phyloP scores from a whole-genome alignment of 2,797 vertebrate species.

The Kryptolebias ocellatus region DNA sequence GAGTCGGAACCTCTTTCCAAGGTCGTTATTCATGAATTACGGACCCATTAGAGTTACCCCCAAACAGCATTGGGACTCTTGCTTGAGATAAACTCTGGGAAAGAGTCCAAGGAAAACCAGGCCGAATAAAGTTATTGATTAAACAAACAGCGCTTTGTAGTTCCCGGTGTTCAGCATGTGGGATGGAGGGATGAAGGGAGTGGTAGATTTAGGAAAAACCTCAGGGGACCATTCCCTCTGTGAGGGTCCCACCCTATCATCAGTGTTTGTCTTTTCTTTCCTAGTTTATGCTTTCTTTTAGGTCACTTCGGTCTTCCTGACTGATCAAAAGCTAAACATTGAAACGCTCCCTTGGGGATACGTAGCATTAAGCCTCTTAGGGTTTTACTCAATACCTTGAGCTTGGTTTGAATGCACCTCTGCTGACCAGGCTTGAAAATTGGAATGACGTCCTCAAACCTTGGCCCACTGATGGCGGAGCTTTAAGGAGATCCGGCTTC shows the following conservation, averaged over 20 bases:
- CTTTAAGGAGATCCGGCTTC: constrained; percentile 4
- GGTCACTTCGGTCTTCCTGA: constrained; percentile 21
- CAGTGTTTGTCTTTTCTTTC: constrained; percentile 44
- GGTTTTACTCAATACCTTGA: background rate
- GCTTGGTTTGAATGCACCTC: background rate
- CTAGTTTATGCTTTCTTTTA: constrained; percentile 49
- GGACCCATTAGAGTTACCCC: background rate
- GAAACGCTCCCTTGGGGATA: constrained; percentile 6
- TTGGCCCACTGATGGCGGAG: background rate
- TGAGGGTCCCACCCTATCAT: constrained; percentile 35
- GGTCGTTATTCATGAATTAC: background rate
- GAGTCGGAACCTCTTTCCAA: background rate
- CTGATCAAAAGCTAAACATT: constrained; percentile 45
- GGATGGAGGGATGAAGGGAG: constrained; percentile 61
- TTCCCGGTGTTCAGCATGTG: constrained; percentile 48
- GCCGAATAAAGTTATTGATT: constrained; percentile 55
- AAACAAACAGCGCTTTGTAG: constrained; percentile 67
- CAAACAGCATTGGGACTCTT: constrained; percentile 7
- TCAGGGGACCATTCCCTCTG: constrained; percentile 39
- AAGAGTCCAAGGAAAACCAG: constrained; percentile 38
- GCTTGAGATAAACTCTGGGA: constrained; percentile 33
- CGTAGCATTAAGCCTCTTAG: constrained; percentile 1
- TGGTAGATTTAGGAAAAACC: constrained; percentile 49
- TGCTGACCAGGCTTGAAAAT: constrained; percentile 5
- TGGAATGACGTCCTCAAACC: background rate